Base-by-base conservation (phyloP, 53 echinoderm and acorn worm species). In the Pentamera pediparva region DNA sequence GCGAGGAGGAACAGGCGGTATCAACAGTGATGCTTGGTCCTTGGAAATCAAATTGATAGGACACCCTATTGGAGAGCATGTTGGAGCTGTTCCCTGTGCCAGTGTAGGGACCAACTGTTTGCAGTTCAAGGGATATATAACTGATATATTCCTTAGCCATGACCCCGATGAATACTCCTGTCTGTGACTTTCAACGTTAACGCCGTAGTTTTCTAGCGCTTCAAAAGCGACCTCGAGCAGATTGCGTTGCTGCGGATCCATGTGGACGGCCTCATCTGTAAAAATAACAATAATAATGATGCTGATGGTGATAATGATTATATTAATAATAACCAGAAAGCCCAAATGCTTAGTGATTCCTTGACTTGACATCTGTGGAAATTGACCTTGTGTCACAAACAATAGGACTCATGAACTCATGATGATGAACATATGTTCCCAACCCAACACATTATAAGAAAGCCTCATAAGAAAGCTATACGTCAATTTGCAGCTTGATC, bases 41-140 rank as follows among this genome's bases (percentile, higher is more conserved):
- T 19, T 59, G 38, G 4, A 79, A 55, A 32, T 79, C 79, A 54
- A 79, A 79, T 70, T 79, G 69, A 35, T 79, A 79, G 22, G 80
- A 80, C 12, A 80, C 33, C 40, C 80, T 70, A 45, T 80, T 80
- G 12, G 80, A 56, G n/a, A 70, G n/a, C 80, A 80, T 80, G 49
- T 69, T 69, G 5, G 53, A 36, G 29, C 24, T 37, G 41, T 47
- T 70, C 18, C 80, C 80, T 3, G 80, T 39, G 33, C 26, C 69
- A 4, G 80, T 56, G 31, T 80, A 80, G 3, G 58, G 58, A 17
- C 32, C 26, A 4, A 80, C 33, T 18, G 58, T 71, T 5, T 56
- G 38, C 1, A 20, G 29, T 27, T 70, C 58, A 6, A 32, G 6
- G 5, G 59, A 10, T 27, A 58, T 7, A 8, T 57, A 32, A 17